Evolutionary conservation across 1,140 invertebrate genomes (phyloP).

Genomic region (Pseudomyrmex sp.): DNA sequence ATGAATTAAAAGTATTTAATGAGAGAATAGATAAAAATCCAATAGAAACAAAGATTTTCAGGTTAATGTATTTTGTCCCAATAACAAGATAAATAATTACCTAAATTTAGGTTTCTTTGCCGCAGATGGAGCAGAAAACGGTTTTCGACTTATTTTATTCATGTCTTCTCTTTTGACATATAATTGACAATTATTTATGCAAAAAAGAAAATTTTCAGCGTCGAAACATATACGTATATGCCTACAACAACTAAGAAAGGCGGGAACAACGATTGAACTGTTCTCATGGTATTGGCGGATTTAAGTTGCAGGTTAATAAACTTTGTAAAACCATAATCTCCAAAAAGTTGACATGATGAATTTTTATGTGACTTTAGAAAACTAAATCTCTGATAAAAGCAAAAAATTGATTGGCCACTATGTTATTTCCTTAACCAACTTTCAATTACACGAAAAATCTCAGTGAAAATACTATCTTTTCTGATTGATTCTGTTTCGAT

Average conservation of each 20-base stretch:
- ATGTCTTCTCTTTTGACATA: not conserved
- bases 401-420: too few species aligned
- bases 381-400: too few species aligned
- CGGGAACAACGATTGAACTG: slow-evolving; percentile 51
- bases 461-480: too few species aligned
- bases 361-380: not conserved
- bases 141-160: slow-evolving; percentile 46
- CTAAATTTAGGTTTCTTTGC: slow-evolving; percentile 73
- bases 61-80: slow-evolving; percentile 35
- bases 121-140: slow-evolving; percentile 47
- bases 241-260: slow-evolving; percentile 1
- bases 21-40: not conserved
- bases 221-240: too few species aligned
- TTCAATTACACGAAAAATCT: too few species aligned
- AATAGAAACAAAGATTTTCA: not conserved
- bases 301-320: not conserved
- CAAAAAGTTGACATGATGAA: not conserved
- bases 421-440: too few species aligned
- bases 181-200: not conserved
- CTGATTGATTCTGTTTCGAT: too few species aligned
- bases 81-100: slow-evolving; percentile 60
- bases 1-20: slow-evolving; percentile 11
- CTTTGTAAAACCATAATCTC: not conserved
- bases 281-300: not conserved
- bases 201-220: not conserved